A percentile compares a stretch with the other conserved stretches of the same genome.
These are phyloP conservation scores for Cinara cedri DNA, from an alignment of 2,888 invertebrate species.

Conservation along the genomic window DNA sequence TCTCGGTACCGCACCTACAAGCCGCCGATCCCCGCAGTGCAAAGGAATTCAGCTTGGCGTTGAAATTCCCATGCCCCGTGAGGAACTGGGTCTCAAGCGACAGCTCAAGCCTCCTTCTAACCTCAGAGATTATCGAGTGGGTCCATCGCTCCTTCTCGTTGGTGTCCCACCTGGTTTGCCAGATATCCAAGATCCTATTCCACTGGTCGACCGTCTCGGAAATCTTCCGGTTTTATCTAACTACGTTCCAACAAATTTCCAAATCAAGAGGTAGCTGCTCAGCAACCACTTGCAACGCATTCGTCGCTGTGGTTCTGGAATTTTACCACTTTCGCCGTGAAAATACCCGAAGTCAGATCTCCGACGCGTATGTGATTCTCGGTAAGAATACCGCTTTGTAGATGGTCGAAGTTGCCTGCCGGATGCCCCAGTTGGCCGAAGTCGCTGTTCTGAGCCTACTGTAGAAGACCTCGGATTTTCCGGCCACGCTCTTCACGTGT, in stretches of 20 bases:
- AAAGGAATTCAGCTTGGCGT: neutral
- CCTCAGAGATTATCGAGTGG: neutral
- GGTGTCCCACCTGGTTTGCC: slow-evolving; percentile 4
- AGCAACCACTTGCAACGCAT: neutral
- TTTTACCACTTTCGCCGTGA: no score
- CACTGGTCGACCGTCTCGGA: no score
- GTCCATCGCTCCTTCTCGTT: neutral
- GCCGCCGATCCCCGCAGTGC: accelerated
- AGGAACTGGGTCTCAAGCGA: neutral
- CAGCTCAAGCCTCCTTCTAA: neutral
- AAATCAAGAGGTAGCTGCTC: neutral
- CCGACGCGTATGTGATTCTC: no score
- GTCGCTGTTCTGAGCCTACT: no score
- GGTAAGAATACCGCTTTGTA: no score
- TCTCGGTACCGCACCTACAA: neutral
- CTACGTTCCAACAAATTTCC: neutral
- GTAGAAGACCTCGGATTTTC: no score
- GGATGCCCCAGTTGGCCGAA: no score
- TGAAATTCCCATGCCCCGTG: slow-evolving; percentile 22
- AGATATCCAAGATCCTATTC: neutral
- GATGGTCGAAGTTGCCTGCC: no score
- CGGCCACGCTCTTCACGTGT: no score
- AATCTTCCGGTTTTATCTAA: neutral
- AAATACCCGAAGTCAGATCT: no score
- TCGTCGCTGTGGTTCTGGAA: neutral